Conservation (phyloP, 1,140 invertebrate species). For the Coptotermes formosanus region DNA sequence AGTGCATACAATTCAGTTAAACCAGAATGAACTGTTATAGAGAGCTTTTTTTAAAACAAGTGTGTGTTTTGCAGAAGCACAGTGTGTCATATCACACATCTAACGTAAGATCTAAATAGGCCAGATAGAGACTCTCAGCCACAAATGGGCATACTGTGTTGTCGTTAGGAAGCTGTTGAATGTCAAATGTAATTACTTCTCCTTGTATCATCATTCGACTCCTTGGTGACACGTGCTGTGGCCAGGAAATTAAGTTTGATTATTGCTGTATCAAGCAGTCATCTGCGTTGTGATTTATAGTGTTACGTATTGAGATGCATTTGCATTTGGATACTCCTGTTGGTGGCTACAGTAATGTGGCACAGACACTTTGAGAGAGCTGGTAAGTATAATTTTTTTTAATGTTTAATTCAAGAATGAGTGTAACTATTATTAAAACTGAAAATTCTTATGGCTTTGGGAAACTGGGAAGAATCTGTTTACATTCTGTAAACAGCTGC, state of each 20-base stretch:
- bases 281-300: background rate
- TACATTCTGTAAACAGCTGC: no score
- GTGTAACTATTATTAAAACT: no score
- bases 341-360: background rate
- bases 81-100: background rate
- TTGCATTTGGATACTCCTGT: background rate
- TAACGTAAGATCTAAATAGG: background rate
- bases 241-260: background rate
- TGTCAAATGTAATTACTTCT: background rate
- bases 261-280: background rate
- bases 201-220: background rate
- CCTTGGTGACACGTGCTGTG: background rate
- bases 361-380: background rate
- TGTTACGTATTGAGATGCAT: background rate
- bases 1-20: background rate
- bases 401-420: no score
- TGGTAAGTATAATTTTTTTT: background rate
- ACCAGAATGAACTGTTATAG: slow-evolving; percentile 9
- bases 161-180: background rate
- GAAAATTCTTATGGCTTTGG: no score
- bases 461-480: no score
- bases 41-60: background rate
- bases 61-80: background rate
- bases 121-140: background rate
- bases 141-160: no score